phyloP scores from a whole-genome alignment of 2,888 invertebrate genomes.

The Glaucopsyche alexis region DNA sequence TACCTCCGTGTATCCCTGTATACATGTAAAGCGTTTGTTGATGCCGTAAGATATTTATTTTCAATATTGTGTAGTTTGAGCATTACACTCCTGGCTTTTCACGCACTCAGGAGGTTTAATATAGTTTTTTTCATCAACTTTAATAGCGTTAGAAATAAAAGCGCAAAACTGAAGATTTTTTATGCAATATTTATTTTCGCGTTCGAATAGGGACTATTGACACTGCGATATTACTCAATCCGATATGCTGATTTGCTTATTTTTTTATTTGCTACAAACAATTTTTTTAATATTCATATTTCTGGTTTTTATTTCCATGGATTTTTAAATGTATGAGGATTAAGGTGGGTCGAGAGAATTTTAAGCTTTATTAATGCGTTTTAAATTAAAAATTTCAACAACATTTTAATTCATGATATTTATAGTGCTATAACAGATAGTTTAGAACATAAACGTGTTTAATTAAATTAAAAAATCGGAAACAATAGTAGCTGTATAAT shows the following conservation, averaged over 20 bases:
- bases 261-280: background rate
- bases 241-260: background rate
- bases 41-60: too few species aligned
- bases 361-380: background rate
- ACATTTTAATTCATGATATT: background rate
- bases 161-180: background rate
- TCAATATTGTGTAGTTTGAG: too few species aligned
- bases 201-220: background rate
- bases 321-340: background rate
- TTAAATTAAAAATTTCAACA: background rate
- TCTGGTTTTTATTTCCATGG: background rate
- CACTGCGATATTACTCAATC: conserved; percentile 5
- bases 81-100: background rate
- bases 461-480: too few species aligned
- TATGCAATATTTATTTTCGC: conserved; percentile 5
- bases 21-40: too few species aligned
- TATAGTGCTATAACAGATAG: background rate
- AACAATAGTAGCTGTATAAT: too few species aligned
- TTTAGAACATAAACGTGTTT: too few species aligned
- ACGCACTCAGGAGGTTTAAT: background rate
- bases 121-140: background rate
- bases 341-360: background rate
- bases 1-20: too few species aligned
- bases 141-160: background rate
- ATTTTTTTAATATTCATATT: conserved; percentile 3